A percentile compares a stretch with the other conserved stretches of the same genome.
These are phyloP conservation scores for Palloptera scutellata DNA, from an alignment of 2,888 invertebrate species.

Conservation along the genomic window DNA sequence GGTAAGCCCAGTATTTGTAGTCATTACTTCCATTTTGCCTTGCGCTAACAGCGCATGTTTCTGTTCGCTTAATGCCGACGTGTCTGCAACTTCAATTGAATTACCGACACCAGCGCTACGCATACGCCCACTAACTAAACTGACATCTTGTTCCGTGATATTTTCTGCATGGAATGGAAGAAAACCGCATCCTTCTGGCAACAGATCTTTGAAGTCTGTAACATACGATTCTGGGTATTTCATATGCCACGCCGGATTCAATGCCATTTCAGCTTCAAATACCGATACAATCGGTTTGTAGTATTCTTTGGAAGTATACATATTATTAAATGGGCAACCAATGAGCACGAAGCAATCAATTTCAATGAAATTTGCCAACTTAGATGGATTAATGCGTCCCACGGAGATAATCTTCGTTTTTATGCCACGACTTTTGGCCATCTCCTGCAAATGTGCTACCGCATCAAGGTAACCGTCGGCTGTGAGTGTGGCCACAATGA, in stretches of 20 bases:
- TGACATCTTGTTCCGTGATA: conserved; percentile 71
- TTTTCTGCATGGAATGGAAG: conserved; percentile 65
- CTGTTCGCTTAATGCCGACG: conserved; percentile 39
- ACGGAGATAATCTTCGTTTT: conserved; percentile 92
- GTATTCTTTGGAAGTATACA: conserved; percentile 84
- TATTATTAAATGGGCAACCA: conserved; percentile 89
- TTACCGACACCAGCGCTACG: conserved; percentile 55
- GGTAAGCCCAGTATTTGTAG: conserved; percentile 51
- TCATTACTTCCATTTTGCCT: conserved; percentile 56
- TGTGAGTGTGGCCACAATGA: conserved; percentile 90
- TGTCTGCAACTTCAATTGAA: conserved; percentile 35
- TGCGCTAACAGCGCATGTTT: conserved; percentile 53
- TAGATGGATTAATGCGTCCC: conserved; percentile 93
- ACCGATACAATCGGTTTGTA: conserved; percentile 91
- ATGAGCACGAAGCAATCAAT: conserved; percentile 92
- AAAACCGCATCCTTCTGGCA: conserved; percentile 71
- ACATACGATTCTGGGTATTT: conserved; percentile 70
- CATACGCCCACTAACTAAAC: conserved; percentile 78
- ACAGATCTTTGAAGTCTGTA: conserved; percentile 78
- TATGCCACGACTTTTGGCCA: conserved; percentile 80
- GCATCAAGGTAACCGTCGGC: conserved; percentile 80
- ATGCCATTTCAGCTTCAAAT: conserved; percentile 87
- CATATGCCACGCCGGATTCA: conserved; percentile 69
- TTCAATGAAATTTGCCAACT: conserved; percentile 90
- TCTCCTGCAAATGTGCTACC: conserved; percentile 75